A percentile compares a stretch with the other conserved stretches of the same genome.
These are phyloP conservation scores for Formicarius rufipectus DNA, from an alignment of 2,113 vertebrate species.

Conservation along the genomic window DNA sequence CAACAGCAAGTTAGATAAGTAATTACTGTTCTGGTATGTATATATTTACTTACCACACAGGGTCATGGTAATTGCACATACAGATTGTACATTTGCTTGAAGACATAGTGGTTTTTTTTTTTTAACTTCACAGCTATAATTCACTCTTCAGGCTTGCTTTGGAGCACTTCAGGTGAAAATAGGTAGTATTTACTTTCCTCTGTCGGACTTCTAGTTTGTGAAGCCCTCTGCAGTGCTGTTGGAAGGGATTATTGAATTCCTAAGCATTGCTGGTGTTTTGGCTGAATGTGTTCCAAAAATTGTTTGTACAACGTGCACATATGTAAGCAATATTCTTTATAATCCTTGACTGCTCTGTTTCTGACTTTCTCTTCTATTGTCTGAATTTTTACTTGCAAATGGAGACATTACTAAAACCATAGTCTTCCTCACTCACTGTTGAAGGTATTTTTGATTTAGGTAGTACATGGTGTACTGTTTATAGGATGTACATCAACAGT, in stretches of 20 bases:
- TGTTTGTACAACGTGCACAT: background rate
- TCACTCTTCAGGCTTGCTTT: background rate
- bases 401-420: background rate
- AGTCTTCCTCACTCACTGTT: background rate
- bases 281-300: background rate
- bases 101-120: background rate
- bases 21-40: background rate
- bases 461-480: background rate
- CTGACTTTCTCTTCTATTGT: background rate
- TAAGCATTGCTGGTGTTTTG: background rate
- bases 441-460: background rate
- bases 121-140: background rate
- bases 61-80: background rate
- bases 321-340: background rate
- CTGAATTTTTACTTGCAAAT: background rate
- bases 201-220: background rate
- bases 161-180: background rate
- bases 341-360: background rate
- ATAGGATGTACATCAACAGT: background rate
- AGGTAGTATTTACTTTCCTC: background rate
- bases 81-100: background rate
- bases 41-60: background rate
- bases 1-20: background rate
- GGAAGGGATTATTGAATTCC: background rate
- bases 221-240: background rate